Conservation (phyloP, 1,140 invertebrate genomes). For the Psix sp. region DNA sequence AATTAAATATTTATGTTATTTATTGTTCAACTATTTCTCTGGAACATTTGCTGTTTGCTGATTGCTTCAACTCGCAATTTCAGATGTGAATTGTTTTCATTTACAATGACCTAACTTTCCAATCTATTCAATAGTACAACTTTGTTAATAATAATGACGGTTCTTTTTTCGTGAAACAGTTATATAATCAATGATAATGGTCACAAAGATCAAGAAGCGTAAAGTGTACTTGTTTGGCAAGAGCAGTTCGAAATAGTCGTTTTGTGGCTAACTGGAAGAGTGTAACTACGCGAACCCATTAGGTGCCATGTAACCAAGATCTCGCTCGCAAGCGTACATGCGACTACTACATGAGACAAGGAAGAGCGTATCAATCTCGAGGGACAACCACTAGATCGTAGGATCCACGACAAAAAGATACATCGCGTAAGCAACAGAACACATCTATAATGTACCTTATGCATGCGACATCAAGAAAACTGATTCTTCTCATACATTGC, state of each 20-base stretch:
- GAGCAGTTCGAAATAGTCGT: constrained; percentile 25
- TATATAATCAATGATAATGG: too few relatives aligned
- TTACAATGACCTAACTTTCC: too few relatives aligned
- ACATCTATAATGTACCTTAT: constrained; percentile 17
- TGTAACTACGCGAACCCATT: constrained; percentile 45
- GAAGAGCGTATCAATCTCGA: constrained; percentile 48
- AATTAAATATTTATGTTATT: constrained; percentile 1
- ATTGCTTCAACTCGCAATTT: not conserved
- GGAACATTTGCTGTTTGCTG: too few relatives aligned
- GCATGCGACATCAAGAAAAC: constrained; percentile 28
- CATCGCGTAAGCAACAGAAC: constrained; percentile 28
- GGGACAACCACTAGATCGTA: constrained; percentile 43
- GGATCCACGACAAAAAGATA: constrained; percentile 37
- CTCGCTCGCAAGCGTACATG: constrained; percentile 33
- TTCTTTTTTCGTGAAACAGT: too few relatives aligned
- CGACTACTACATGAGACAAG: constrained; percentile 24
- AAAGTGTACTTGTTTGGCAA: constrained; percentile 21
- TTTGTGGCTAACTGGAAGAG: constrained; percentile 43
- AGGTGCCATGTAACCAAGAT: constrained; percentile 37
- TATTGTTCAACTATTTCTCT: not conserved
- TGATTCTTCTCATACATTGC: constrained; percentile 36
- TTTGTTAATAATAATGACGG: too few relatives aligned
- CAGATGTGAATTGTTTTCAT: too few relatives aligned
- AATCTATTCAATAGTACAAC: too few relatives aligned
- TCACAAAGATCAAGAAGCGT: constrained; percentile 8